Evolutionary conservation across 2,797 vertebrate genomes (phyloP).

Genomic region (Tympanoctomys barrerae): DNA sequence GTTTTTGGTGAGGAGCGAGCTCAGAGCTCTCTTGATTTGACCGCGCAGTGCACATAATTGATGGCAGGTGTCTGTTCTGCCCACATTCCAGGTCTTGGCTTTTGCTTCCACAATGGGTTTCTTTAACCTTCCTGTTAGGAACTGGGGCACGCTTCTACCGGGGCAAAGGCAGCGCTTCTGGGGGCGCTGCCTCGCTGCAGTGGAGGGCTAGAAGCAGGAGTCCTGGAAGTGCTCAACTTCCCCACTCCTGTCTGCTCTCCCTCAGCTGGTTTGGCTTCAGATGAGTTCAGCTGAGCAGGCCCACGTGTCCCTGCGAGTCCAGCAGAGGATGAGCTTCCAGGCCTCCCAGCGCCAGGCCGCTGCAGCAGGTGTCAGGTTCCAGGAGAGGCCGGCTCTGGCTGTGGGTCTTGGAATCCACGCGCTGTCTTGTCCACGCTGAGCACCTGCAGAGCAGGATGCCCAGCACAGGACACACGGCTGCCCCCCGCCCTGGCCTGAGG

Average conservation of each 20-base stretch:
- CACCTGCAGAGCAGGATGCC: neutral
- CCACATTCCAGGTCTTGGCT: conserved; percentile 41
- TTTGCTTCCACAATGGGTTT: conserved; percentile 61
- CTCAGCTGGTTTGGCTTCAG: neutral
- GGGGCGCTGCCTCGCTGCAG: neutral
- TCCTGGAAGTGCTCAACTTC: neutral
- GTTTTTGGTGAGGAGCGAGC: neutral
- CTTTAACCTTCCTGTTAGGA: conserved; percentile 21
- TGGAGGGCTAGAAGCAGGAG: neutral
- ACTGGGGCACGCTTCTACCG: neutral
- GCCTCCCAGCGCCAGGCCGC: neutral
- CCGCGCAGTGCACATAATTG: conserved; percentile 37
- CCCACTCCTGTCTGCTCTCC: neutral
- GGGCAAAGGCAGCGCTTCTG: neutral
- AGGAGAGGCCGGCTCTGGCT: neutral
- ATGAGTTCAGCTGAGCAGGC: conserved; percentile 9
- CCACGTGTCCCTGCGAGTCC: neutral
- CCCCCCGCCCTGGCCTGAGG: neutral
- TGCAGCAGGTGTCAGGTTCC: neutral
- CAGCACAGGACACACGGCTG: neutral
- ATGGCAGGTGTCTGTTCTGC: conserved; percentile 66
- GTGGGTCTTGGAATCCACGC: neutral
- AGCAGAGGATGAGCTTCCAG: neutral
- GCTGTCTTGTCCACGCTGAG: neutral
- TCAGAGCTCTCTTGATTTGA: conserved; percentile 12